Evolutionary conservation across 2,888 invertebrate species (phyloP).

Genomic region (Mycalesis mineus): DNA sequence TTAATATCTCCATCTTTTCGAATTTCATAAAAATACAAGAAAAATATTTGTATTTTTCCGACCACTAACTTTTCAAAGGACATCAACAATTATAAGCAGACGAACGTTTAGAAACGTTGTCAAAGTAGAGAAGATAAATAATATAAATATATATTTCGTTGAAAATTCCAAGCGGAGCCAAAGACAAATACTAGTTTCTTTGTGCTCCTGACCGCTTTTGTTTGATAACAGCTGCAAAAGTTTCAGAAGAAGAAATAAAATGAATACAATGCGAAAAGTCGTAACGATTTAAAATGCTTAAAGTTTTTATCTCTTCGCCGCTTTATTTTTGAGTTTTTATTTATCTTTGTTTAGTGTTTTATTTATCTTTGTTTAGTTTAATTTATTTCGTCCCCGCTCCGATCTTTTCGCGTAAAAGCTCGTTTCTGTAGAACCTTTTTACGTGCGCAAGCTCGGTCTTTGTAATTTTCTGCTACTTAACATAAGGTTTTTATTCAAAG

Average conservation of each 20-base stretch:
- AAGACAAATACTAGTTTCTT: conserved; percentile 9
- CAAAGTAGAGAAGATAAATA: not conserved
- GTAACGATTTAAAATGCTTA: conserved; percentile 18
- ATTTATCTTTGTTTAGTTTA: conserved; percentile 9
- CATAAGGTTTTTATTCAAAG: not conserved
- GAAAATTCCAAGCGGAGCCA: not conserved
- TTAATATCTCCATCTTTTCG: too few relatives aligned
- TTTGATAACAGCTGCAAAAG: conserved; percentile 19
- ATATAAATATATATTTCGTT: conserved; percentile 2
- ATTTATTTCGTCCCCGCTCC: conserved; percentile 9
- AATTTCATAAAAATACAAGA: not conserved
- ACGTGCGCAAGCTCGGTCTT: not conserved
- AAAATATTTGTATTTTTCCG: not conserved
- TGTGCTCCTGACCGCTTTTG: conserved; percentile 12
- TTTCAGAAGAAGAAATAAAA: conserved; percentile 13
- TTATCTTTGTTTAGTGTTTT: conserved; percentile 10
- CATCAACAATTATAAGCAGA: not conserved
- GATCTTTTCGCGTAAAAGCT: conserved; percentile 23
- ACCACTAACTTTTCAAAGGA: not conserved
- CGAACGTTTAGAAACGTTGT: not conserved
- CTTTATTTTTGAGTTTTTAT: conserved; percentile 16
- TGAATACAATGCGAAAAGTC: conserved; percentile 18
- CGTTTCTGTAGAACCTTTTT: conserved; percentile 22
- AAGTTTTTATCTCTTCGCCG: conserved; percentile 15
- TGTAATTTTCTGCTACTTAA: not conserved